Percentiles rank a stretch among this genome's conserved stretches.
Conservation (phyloP, 2,888 invertebrate species). For the Bellardia bayeri region DNA sequence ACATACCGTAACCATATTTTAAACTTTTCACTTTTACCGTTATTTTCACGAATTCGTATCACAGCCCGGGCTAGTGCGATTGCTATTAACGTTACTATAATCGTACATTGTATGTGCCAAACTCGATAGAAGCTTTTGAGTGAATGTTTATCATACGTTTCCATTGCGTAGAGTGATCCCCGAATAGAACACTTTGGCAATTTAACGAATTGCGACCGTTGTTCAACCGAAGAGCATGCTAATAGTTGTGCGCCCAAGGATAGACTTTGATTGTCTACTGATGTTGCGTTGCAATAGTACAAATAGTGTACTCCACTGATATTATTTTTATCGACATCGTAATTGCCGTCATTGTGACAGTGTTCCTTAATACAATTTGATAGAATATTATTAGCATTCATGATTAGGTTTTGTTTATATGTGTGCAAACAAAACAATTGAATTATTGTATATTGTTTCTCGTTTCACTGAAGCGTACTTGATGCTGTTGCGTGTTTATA, state of each 20-base stretch:
- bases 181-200: conserved; percentile 27
- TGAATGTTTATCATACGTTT: conserved; percentile 73
- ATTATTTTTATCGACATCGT: conserved; percentile 39
- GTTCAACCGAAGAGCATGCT: conserved; percentile 55
- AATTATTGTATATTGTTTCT: background rate
- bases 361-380: conserved; percentile 50
- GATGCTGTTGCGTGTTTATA: background rate
- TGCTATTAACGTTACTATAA: conserved; percentile 74
- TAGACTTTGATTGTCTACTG: conserved; percentile 58
- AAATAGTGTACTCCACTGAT: conserved; percentile 10
- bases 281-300: conserved; percentile 56
- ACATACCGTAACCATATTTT: conserved; percentile 78
- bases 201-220: conserved; percentile 2
- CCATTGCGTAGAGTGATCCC: conserved; percentile 47
- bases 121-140: conserved; percentile 73
- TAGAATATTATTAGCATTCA: conserved; percentile 57
- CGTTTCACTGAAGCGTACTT: conserved; percentile 2
- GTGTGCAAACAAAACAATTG: background rate
- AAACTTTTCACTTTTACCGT: conserved; percentile 25
- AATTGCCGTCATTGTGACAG: conserved; percentile 52
- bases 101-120: conserved; percentile 75
- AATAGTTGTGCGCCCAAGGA: conserved; percentile 69
- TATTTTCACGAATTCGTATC: background rate
- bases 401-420: conserved; percentile 60
- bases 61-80: conserved; percentile 74